Conservation (phyloP, 2,888 invertebrate species). For the Tinea trinotella region DNA sequence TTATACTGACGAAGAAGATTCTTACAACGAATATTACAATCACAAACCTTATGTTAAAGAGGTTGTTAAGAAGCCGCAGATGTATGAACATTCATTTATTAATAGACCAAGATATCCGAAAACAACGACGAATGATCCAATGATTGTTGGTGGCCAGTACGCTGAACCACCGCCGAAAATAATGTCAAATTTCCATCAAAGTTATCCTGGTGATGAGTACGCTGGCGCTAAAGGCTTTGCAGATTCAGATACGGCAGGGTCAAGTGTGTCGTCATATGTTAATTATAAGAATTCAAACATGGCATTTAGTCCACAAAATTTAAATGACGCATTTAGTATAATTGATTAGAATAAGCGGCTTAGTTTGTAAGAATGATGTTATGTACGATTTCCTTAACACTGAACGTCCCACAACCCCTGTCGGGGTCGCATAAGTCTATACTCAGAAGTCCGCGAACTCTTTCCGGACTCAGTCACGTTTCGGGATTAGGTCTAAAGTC, state of each 20-base stretch:
- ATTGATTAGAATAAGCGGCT: constrained; percentile 31
- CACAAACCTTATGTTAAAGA: constrained; percentile 10
- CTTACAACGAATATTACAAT: constrained; percentile 4
- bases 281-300: constrained; percentile 61
- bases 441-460: too few relatives aligned
- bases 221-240: constrained; percentile 30
- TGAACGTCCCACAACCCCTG: too few relatives aligned
- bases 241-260: constrained; percentile 34
- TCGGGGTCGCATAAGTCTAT: too few relatives aligned
- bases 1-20: not conserved
- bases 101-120: not conserved
- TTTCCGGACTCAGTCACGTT: too few relatives aligned
- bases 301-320: constrained; percentile 62
- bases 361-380: too few relatives aligned
- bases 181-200: constrained; percentile 35
- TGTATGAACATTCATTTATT: not conserved
- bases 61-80: not conserved
- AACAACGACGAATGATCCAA: constrained; percentile 19
- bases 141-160: constrained; percentile 53
- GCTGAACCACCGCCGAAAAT: constrained; percentile 57
- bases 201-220: constrained; percentile 32
- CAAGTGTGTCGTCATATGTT: constrained; percentile 49
- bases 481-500: too few relatives aligned
- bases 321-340: constrained; percentile 64
- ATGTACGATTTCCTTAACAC: too few relatives aligned